Conservation (phyloP, 2,113 vertebrate genomes). For the Macrotis lagotis region DNA sequence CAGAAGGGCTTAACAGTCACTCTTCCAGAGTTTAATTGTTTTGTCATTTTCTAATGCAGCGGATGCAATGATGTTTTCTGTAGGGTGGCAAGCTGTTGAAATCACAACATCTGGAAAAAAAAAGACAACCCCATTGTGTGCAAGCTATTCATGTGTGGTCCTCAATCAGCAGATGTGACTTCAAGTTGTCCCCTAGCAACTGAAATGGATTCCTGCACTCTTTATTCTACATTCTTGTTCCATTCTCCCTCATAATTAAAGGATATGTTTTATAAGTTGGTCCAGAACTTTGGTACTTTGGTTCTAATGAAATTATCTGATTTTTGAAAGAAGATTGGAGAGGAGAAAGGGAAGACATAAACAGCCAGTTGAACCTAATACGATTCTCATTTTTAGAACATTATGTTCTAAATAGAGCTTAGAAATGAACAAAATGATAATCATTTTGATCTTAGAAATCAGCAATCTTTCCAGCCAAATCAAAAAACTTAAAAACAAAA, state of each 20-base stretch:
- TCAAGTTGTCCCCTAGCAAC: not conserved
- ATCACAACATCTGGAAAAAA: constrained; percentile 93
- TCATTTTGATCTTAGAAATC: not conserved
- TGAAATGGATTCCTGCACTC: not conserved
- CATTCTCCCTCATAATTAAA: not conserved
- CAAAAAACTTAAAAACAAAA: not conserved
- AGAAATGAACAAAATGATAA: not conserved
- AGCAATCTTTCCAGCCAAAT: not conserved
- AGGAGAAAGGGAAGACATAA: not conserved
- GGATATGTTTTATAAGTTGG: not conserved
- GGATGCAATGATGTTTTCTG: constrained; percentile 99
- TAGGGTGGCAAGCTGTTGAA: constrained; percentile 98
- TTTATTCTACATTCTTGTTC: not conserved
- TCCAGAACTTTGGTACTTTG: not conserved
- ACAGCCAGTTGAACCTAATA: not conserved
- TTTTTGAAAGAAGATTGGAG: not conserved
- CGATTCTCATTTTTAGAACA: not conserved
- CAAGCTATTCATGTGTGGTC: not conserved
- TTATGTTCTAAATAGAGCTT: not conserved
- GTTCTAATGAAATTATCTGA: not conserved
- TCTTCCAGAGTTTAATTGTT: constrained; percentile 99
- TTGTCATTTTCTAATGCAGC: constrained; percentile 99
- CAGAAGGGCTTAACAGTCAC: constrained; percentile 91
- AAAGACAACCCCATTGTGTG: not conserved
- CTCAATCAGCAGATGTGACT: not conserved